Percentiles rank a stretch among this genome's conserved stretches.
These are phyloP conservation scores for Maccullochella peelii DNA, from an alignment of 2,113 vertebrate species.

Conservation along the genomic window DNA sequence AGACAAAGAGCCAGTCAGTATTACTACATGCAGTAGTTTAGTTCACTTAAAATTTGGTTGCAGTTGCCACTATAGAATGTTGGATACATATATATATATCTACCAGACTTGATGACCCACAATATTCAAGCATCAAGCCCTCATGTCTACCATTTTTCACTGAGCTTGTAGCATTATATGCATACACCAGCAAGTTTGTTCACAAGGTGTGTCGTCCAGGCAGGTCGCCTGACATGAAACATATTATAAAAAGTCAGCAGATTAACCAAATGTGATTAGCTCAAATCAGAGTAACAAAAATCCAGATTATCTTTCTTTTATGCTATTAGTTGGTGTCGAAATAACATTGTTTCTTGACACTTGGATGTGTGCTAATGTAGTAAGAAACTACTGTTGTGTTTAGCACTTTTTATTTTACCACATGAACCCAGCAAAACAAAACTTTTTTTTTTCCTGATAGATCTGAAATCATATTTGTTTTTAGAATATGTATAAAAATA, in stretches of 20 bases:
- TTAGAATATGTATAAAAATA: background rate
- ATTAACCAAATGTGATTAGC: constrained; percentile 4
- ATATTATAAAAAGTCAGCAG: background rate
- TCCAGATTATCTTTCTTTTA: background rate
- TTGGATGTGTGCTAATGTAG: background rate
- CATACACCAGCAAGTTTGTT: background rate
- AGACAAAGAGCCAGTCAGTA: background rate
- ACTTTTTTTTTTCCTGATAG: no score
- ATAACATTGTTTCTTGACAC: background rate
- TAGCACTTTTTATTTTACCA: background rate
- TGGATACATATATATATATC: no score
- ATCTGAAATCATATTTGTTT: no score
- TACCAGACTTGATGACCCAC: background rate
- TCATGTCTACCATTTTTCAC: background rate
- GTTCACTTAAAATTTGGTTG: no score
- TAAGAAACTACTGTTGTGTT: background rate
- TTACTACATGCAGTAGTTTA: background rate
- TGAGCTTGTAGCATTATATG: background rate
- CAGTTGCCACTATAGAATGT: background rate
- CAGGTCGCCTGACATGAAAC: background rate
- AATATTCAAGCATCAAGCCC: background rate
- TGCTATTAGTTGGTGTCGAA: background rate
- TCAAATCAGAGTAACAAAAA: background rate
- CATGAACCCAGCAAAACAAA: background rate
- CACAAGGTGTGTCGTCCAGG: background rate